Percentiles rank a stretch among this genome's conserved stretches.
Evolutionary conservation across 2,888 invertebrate genomes (phyloP).

Genomic region (Aspidiotus rigidus): DNA sequence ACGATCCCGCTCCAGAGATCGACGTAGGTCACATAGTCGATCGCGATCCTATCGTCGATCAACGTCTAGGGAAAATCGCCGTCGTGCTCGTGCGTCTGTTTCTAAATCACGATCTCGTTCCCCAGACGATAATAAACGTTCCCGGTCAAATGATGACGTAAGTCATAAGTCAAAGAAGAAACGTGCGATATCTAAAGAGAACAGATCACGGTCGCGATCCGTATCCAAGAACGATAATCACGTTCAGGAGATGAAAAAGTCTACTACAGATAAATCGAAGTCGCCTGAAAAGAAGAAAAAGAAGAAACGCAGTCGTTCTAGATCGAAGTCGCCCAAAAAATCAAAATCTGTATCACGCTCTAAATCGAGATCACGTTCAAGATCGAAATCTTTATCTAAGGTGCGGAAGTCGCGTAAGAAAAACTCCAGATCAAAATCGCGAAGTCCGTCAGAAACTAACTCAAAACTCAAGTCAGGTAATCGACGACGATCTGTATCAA

Average conservation of each 20-base stretch:
- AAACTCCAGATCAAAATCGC: background rate
- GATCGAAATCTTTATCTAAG: background rate
- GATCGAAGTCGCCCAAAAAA: constrained; percentile 13
- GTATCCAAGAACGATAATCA: constrained; percentile 17
- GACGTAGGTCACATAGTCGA: constrained; percentile 17
- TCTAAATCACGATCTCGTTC: constrained; percentile 20
- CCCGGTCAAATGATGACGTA: constrained; percentile 17
- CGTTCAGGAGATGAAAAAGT: background rate
- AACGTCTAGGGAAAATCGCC: constrained; percentile 10
- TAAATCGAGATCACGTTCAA: background rate
- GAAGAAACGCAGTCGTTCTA: constrained; percentile 12
- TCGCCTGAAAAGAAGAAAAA: constrained; percentile 2
- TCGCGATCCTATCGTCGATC: constrained; percentile 23
- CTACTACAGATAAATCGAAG: background rate
- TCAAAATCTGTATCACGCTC: background rate
- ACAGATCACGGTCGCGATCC: constrained; percentile 15
- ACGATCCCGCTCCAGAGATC: constrained; percentile 14
- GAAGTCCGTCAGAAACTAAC: background rate
- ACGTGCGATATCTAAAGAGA: constrained; percentile 15
- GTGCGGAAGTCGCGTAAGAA: background rate
- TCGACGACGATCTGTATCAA: background rate
- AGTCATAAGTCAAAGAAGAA: constrained; percentile 18
- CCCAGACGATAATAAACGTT: constrained; percentile 7
- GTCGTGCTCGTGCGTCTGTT: background rate
- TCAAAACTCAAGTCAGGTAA: background rate